Evolutionary conservation across 1,140 invertebrate genomes (phyloP).

Genomic region (Stenopsyche tienmushanensis): DNA sequence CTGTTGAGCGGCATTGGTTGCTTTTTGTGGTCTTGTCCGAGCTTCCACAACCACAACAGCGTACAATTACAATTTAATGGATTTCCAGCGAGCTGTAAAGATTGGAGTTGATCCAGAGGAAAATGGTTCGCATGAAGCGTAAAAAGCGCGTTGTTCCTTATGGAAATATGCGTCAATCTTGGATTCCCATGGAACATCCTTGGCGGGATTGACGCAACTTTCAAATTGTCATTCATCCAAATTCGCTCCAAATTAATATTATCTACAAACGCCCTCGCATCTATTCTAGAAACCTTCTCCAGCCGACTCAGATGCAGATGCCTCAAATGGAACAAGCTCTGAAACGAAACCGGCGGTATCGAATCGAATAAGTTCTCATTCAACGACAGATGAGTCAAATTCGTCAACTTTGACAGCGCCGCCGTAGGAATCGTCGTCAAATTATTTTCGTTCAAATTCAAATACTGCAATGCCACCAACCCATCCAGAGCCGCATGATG

Average conservation of each 20-base stretch:
- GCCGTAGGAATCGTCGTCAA: slow-evolving; percentile 74
- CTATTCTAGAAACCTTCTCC: slow-evolving; percentile 64
- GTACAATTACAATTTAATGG: slow-evolving; percentile 87
- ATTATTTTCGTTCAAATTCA: slow-evolving; percentile 82
- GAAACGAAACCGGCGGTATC: slow-evolving; percentile 72
- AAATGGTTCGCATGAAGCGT: slow-evolving; percentile 76
- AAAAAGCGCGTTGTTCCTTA: slow-evolving; percentile 69
- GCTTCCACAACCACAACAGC: slow-evolving; percentile 80
- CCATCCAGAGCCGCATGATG: slow-evolving; percentile 68
- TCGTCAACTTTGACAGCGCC: slow-evolving; percentile 71
- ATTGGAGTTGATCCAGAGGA: slow-evolving; percentile 71
- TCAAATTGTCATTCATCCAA: slow-evolving; percentile 74
- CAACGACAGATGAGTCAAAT: slow-evolving; percentile 70
- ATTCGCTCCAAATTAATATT: slow-evolving; percentile 79
- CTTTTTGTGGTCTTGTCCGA: slow-evolving; percentile 59
- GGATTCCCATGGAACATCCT: slow-evolving; percentile 75
- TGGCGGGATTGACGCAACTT: slow-evolving; percentile 66
- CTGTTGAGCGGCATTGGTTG: slow-evolving; percentile 45
- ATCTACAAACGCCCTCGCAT: slow-evolving; percentile 76
- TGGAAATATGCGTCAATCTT: slow-evolving; percentile 69
- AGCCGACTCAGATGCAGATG: slow-evolving; percentile 70
- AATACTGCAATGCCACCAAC: slow-evolving; percentile 64
- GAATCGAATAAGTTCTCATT: slow-evolving; percentile 73
- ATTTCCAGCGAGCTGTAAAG: slow-evolving; percentile 74
- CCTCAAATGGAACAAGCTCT: slow-evolving; percentile 75